Base-by-base conservation (phyloP, 1,140 invertebrate genomes). In the Centruroides sculpturatus region DNA sequence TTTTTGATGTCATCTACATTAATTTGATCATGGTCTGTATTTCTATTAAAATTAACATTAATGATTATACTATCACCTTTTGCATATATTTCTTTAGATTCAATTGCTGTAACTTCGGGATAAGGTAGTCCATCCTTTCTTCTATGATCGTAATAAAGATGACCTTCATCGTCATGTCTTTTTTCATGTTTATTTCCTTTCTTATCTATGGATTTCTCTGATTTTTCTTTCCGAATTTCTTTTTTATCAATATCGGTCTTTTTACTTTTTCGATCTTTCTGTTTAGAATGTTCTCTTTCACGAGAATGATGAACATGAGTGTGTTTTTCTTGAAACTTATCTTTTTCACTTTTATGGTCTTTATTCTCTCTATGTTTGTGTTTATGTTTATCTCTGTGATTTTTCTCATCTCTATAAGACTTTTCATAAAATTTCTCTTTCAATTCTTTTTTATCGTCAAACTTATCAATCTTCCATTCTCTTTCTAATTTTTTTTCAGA, bases 11-110 rank as follows among this genome's bases (percentile, higher is more conserved):
- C 23, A 61, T 59, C 47, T 60, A 46, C 64, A 61, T 47, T 57
- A 35, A 50, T 48, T 55, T 56, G 49, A 63, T 66, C 63, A 58
- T 68, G 47, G 35, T 67, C 55, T 47, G 66, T 67, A 46, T 64
- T 62, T 56, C 71, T 64, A 66, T 74, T 86, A 71, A 92, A 93
- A 72, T 87, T 91, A 6, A 93, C 87, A 72, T 88, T 92, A 0
- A 93, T 88, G 46, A 92, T 77, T 59, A 93, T 92, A 70, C 91
- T 92, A 73, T 92, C 88, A 5, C 89, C 90, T 35, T 88, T 90
- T 0, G 89, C 86, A 69, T 91, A 92, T 0, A 93, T 87, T 75
- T 92, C 89, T 72, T 93, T 93, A 0, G 70, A 70, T 49, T 71
- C 69, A 5, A 71, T 60, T 23, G 62, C 57, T 23, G 62, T 58